Conservation (phyloP, 2,113 vertebrate genomes). For the Romanogobio albipinnatus region DNA sequence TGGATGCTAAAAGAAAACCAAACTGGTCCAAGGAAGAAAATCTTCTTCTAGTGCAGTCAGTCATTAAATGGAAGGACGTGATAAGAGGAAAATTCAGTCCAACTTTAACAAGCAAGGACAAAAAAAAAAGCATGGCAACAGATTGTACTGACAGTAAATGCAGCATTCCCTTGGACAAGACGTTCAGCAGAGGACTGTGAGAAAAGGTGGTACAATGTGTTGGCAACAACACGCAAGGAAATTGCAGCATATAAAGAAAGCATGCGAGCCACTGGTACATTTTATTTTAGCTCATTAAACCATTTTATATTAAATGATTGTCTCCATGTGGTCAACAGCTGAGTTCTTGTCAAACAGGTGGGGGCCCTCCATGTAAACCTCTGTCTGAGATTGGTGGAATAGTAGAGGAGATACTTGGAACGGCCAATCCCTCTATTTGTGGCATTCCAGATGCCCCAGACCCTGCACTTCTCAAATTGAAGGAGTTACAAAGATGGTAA, state of each 20-base stretch:
- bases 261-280: neutral
- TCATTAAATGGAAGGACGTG: too few species aligned
- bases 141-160: neutral
- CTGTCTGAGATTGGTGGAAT: neutral
- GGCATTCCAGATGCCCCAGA: too few species aligned
- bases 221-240: slow-evolving; percentile 2
- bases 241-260: neutral
- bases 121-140: neutral
- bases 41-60: too few species aligned
- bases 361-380: neutral
- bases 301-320: neutral
- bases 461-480: too few species aligned
- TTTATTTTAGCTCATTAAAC: neutral
- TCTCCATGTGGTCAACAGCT: neutral
- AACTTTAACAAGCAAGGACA: neutral
- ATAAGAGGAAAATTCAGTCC: too few species aligned
- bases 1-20: too few species aligned
- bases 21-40: too few species aligned
- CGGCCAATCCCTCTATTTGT: too few species aligned
- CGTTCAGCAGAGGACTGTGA: neutral
- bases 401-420: too few species aligned
- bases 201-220: neutral
- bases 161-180: neutral
- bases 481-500: too few species aligned
- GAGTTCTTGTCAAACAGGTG: neutral